These are phyloP conservation scores for Stichodactyla mertensii DNA, from an alignment of 64 coral and sea anemone genomes.

Conservation along the genomic window DNA sequence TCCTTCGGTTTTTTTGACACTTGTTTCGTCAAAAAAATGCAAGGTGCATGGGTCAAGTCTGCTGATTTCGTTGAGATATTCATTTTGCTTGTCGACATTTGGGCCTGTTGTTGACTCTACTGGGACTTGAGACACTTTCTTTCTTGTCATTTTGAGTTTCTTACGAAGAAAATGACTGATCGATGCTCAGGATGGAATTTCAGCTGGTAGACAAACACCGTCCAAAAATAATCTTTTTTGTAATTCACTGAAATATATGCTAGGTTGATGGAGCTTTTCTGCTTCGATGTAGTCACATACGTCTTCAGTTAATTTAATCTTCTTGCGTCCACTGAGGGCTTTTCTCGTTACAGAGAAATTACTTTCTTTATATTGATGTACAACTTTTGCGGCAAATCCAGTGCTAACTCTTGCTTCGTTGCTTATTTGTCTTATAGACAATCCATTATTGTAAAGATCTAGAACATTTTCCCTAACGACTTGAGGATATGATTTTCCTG, in stretches of 20 bases:
- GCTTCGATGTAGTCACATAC: neutral
- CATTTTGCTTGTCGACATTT: conserved; percentile 20
- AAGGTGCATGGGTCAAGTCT: neutral
- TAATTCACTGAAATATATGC: conserved; percentile 1
- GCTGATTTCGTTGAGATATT: conserved; percentile 12
- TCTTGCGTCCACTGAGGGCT: neutral
- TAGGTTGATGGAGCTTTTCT: conserved; percentile 32
- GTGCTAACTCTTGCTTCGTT: neutral
- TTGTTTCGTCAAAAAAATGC: conserved; percentile 34
- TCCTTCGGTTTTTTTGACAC: conserved; percentile 4
- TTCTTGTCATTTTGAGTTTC: conserved; percentile 19
- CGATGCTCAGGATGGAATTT: conserved; percentile 2
- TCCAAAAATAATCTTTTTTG: conserved; percentile 13
- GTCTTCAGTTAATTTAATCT: too few species aligned
- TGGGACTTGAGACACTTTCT: conserved; percentile 24
- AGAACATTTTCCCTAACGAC: neutral
- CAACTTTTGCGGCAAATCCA: neutral
- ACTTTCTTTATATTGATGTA: neutral
- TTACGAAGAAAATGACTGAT: neutral
- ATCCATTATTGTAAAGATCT: neutral
- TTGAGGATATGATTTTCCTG: neutral
- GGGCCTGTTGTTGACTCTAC: conserved; percentile 12
- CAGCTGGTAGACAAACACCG: conserved; percentile 13
- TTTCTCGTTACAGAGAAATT: neutral
- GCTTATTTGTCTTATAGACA: neutral